Percentiles rank a stretch among this genome's conserved stretches.
Conservation (phyloP, 1,140 invertebrate species). For the Zaprionus capensis region DNA sequence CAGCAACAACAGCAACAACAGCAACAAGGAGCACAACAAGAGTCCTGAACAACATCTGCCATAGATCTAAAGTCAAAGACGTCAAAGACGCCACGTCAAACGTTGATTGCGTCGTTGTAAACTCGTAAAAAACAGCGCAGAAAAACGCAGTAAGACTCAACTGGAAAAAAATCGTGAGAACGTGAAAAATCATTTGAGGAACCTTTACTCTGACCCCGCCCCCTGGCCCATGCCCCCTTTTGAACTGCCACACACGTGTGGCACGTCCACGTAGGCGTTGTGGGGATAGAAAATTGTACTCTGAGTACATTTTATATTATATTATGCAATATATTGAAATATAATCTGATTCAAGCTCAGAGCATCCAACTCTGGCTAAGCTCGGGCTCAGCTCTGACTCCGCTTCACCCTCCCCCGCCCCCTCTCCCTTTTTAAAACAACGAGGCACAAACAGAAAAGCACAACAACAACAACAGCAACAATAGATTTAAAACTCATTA, state of each 20-base stretch:
- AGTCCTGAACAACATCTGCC: conserved; percentile 28
- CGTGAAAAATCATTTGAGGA: conserved; percentile 50
- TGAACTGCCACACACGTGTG: conserved; percentile 41
- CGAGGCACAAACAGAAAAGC: background rate
- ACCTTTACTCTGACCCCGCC: background rate
- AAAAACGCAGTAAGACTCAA: conserved; percentile 24
- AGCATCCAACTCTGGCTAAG: conserved; percentile 16
- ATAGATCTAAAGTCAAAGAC: conserved; percentile 64
- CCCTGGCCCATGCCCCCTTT: conserved; percentile 9
- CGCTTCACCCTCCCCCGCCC: background rate
- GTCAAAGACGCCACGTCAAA: conserved; percentile 67
- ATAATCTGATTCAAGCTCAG: conserved; percentile 60
- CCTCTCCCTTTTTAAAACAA: background rate
- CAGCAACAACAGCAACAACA: conserved; percentile 20
- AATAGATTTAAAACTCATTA: conserved; percentile 50
- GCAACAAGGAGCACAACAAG: conserved; percentile 28
- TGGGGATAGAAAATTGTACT: background rate
- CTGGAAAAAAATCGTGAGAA: conserved; percentile 42
- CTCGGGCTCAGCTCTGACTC: background rate
- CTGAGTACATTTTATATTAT: conserved; percentile 29
- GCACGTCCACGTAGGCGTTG: conserved; percentile 20
- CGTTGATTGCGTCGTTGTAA: conserved; percentile 68
- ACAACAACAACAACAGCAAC: background rate
- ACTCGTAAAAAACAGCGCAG: conserved; percentile 35
- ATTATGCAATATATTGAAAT: conserved; percentile 70